A percentile compares a stretch with the other conserved stretches of the same genome.
phyloP scores from a whole-genome alignment of 2,113 vertebrate species.

The Scomber colias region DNA sequence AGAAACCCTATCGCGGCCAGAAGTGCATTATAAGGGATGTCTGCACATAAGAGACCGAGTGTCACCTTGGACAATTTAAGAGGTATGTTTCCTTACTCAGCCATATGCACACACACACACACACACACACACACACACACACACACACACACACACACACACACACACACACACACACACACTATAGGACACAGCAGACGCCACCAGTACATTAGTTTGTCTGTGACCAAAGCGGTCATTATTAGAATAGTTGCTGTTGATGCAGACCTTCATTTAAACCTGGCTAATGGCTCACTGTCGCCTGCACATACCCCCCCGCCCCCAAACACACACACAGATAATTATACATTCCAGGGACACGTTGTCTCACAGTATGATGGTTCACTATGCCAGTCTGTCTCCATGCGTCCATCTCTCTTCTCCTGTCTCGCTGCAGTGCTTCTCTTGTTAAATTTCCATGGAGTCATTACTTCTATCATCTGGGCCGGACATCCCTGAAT shows the following conservation, averaged over 20 bases:
- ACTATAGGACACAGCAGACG: slow-evolving; percentile 59
- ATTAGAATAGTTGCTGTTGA: slow-evolving; percentile 74
- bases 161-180: slow-evolving; percentile 39
- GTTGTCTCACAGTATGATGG: slow-evolving; percentile 50
- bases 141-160: neutral
- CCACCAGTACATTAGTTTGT: slow-evolving; percentile 72
- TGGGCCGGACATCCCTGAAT: slow-evolving; percentile 19
- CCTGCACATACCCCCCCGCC: slow-evolving; percentile 42
- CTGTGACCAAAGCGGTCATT: slow-evolving; percentile 72
- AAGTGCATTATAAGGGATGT: slow-evolving; percentile 44
- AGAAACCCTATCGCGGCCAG: slow-evolving; percentile 58
- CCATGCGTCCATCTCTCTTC: slow-evolving; percentile 14
- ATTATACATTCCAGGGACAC: slow-evolving; percentile 80
- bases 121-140: too few species aligned
- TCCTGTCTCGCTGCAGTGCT: slow-evolving; percentile 1
- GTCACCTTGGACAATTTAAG: slow-evolving; percentile 71
- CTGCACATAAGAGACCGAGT: slow-evolving; percentile 38
- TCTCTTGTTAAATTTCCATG: slow-evolving; percentile 46
- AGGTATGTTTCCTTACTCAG: slow-evolving; percentile 67
- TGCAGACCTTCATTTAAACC: slow-evolving; percentile 76
- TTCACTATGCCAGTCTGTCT: slow-evolving; percentile 54
- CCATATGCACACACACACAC: slow-evolving; percentile 19
- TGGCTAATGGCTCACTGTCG: slow-evolving; percentile 67
- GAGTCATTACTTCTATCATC: slow-evolving; percentile 30
- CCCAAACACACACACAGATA: slow-evolving; percentile 54